Evolutionary conservation across 2,113 vertebrate species (phyloP), one percentile per base, ranked within the genome.

Genomic region (Microtus richardsoni): DNA sequence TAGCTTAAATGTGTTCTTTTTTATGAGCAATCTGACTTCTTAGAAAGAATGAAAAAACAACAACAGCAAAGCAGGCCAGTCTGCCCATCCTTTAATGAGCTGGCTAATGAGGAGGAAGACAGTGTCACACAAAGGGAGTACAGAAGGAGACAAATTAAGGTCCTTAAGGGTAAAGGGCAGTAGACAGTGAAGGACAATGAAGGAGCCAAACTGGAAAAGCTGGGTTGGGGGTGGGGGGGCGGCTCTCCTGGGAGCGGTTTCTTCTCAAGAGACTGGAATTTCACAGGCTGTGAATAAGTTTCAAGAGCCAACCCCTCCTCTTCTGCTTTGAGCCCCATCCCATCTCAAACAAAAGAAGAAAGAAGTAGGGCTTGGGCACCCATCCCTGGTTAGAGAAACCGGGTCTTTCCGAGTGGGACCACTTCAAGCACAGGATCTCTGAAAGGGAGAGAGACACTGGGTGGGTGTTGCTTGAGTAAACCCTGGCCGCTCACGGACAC

Each of bases 71-170:
- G 8, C 70, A 73, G 21, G n/a, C 19, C 70, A 39, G 52, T 58
- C 44, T 10, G 6, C 68, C 66, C 21, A 1, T 95, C 54, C 71
- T 79, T 92, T 96, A 93, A 95, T 60, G 91, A 97, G 93, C 85
- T 95, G 36, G 84, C 75, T 96, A 94, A 79, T 94, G 87, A 96
- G 80, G 77, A 60, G 47, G 47, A 58, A 80, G 58, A 39, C 2
- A 0, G 82, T 44, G 44, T 68, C 66, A 47, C 24, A 49, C 86
- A 92, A 73, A 95, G 89, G 8, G 85, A 30, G 13, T 54, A 54
- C 75, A 49, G 80, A 84, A 14, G 52, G 93, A 75, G 66, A 39
- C 28, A 68, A 14, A 19, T 64, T 2, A 14, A 77, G 71, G 21
- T 33, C 47, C 62, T 39, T 0, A 1, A 24, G 79, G 91, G 89